Conservation (phyloP, 2,888 invertebrate species). For the Drosophila tanythrix region DNA sequence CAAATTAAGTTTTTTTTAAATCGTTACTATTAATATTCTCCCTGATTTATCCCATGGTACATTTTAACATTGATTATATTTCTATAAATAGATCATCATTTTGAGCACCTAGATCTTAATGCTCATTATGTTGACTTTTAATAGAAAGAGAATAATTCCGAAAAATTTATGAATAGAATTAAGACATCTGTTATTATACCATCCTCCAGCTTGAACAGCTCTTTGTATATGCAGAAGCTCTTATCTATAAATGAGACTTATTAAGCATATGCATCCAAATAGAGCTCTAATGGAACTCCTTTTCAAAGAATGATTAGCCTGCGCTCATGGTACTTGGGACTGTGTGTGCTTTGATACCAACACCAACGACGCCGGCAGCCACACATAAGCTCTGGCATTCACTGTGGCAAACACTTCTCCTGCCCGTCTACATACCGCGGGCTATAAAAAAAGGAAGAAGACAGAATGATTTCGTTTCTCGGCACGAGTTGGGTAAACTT, state of each 20-base stretch:
- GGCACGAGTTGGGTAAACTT: slow-evolving; percentile 61
- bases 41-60: not conserved
- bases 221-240: not conserved
- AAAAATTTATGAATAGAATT: not conserved
- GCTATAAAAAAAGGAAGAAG: slow-evolving; percentile 13
- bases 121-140: not conserved
- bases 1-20: not conserved
- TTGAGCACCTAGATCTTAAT: not conserved
- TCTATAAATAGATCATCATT: not conserved
- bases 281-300: slow-evolving; percentile 17
- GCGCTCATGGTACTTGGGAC: slow-evolving; percentile 28
- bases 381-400: slow-evolving; percentile 55
- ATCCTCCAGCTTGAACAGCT: not conserved
- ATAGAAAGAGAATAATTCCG: not conserved
- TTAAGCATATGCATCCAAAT: not conserved
- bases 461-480: slow-evolving; percentile 61
- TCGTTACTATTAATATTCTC: not conserved
- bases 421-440: not conserved
- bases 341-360: slow-evolving; percentile 40
- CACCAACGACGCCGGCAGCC: slow-evolving; percentile 34
- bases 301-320: slow-evolving; percentile 32
- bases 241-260: not conserved
- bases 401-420: slow-evolving; percentile 39
- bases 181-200: not conserved
- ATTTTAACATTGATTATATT: not conserved